Conservation (phyloP, 2,113 vertebrate genomes). For the Paracanthobrama guichenoti region DNA sequence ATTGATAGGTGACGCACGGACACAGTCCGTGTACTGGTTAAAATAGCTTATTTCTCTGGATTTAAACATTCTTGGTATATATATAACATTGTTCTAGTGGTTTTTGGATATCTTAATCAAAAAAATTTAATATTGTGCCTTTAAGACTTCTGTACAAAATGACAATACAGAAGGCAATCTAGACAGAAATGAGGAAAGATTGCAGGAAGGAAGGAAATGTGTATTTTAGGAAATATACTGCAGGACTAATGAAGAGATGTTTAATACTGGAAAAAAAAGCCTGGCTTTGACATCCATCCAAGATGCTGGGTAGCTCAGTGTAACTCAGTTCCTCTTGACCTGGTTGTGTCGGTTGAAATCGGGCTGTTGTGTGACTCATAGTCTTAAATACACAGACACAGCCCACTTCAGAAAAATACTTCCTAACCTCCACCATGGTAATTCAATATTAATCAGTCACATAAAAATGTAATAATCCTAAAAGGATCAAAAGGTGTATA, state of each 20-base stretch:
- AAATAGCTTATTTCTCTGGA: too few relatives aligned
- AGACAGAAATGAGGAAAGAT: not conserved
- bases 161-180: not conserved
- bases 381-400: not conserved
- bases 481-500: conserved; percentile 3
- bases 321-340: conserved; percentile 56
- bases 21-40: too few relatives aligned
- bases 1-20: too few relatives aligned
- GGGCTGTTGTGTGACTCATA: conserved; percentile 56
- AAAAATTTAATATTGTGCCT: too few relatives aligned
- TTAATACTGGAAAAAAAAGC: conserved; percentile 15
- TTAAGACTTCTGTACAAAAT: not conserved
- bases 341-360: conserved; percentile 63
- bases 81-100: too few relatives aligned
- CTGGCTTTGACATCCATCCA: conserved; percentile 23
- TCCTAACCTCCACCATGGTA: not conserved
- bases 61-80: too few relatives aligned
- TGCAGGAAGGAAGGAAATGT: not conserved
- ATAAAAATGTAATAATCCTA: not conserved
- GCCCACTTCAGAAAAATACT: not conserved
- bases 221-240: not conserved
- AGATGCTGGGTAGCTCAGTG: conserved; percentile 34
- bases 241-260: not conserved
- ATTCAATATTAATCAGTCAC: conserved; percentile 28
- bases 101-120: too few relatives aligned